Evolutionary conservation across 2,113 vertebrate species (phyloP).

Genomic region (Macrotus californicus): DNA sequence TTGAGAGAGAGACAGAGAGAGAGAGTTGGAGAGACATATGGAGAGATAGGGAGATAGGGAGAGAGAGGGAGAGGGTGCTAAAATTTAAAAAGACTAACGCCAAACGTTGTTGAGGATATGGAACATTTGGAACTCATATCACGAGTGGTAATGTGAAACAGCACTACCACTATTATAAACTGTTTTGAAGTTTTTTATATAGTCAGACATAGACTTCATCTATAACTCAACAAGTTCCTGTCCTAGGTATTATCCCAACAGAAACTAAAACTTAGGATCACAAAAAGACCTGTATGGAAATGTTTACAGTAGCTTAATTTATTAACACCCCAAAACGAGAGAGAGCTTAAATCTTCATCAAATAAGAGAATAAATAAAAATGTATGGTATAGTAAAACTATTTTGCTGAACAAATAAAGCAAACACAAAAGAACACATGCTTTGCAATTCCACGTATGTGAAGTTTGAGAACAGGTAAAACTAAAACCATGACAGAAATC

Average conservation of each 20-base stretch:
- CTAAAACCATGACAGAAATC: constrained; percentile 1
- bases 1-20: neutral
- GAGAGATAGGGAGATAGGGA: no score
- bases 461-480: neutral
- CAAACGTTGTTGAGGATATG: neutral
- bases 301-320: constrained; percentile 6
- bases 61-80: neutral
- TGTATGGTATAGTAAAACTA: constrained; percentile 14
- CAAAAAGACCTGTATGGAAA: constrained; percentile 14
- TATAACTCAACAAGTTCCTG: neutral
- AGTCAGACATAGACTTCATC: constrained; percentile 32
- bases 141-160: constrained; percentile 45
- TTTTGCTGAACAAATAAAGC: constrained; percentile 2
- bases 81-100: neutral
- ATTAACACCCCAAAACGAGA: neutral
- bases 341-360: neutral
- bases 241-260: neutral
- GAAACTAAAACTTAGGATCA: constrained; percentile 17
- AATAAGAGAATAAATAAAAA: constrained; percentile 34
- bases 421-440: neutral
- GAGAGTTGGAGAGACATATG: no score
- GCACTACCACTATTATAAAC: constrained; percentile 27
- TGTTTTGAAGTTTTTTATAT: constrained; percentile 44
- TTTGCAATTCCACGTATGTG: neutral
- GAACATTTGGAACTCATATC: constrained; percentile 22